A percentile compares a stretch with the other conserved stretches of the same genome.
phyloP scores from a whole-genome alignment of 2,797 vertebrate genomes.

The Naso thynnoides region DNA sequence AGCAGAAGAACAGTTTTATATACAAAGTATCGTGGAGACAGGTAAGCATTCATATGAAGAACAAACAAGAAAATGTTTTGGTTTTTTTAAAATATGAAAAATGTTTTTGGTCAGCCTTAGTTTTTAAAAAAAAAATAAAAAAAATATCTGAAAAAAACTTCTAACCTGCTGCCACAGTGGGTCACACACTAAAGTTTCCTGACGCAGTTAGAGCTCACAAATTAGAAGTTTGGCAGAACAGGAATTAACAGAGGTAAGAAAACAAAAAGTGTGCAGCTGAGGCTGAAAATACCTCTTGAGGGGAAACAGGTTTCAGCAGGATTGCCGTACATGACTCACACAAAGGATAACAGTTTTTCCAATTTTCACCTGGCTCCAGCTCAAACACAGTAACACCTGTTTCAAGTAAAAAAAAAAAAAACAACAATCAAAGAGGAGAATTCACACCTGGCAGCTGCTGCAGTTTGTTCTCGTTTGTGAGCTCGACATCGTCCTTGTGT shows the following conservation, averaged over 20 bases:
- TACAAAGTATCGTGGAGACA: no score
- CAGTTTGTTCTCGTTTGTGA: constrained; percentile 91
- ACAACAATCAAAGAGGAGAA: not conserved
- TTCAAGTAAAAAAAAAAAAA: not conserved
- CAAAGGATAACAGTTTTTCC: no score
- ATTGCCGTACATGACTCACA: not conserved
- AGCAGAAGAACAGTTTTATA: not conserved
- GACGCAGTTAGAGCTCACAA: not conserved
- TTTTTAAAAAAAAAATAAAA: no score
- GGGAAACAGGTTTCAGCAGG: not conserved
- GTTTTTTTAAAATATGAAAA: not conserved
- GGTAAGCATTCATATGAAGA: no score
- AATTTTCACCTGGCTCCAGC: not conserved
- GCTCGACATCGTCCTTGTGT: constrained; percentile 95
- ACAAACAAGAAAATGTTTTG: not conserved
- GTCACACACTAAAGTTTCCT: not conserved
- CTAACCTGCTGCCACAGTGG: not conserved
- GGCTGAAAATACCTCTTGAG: not conserved
- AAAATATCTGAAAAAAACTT: not conserved
- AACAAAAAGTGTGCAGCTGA: not conserved
- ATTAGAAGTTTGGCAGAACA: not conserved
- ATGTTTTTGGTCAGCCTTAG: not conserved
- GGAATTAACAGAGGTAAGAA: constrained; percentile 9
- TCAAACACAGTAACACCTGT: not conserved
- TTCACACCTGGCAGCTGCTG: constrained; percentile 89